Percentiles rank a stretch among this genome's conserved stretches.
These are phyloP conservation scores for Plebejus melissa DNA, from an alignment of 2,888 invertebrate species.

Conservation along the genomic window DNA sequence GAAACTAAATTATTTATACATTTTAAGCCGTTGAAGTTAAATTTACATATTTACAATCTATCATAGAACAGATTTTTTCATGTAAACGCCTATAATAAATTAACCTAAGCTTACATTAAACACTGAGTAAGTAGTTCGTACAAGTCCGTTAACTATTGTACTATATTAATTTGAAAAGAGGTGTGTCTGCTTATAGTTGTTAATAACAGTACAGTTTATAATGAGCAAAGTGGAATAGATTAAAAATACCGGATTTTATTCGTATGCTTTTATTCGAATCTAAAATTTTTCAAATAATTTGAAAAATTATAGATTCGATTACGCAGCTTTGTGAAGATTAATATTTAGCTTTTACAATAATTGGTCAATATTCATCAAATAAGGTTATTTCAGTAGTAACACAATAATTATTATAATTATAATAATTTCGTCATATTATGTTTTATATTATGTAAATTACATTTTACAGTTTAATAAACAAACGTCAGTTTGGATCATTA, in stretches of 20 bases:
- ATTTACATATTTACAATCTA: background rate
- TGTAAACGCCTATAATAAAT: background rate
- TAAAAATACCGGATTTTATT: background rate
- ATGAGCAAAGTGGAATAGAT: background rate
- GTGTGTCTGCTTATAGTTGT: background rate
- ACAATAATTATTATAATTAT: background rate
- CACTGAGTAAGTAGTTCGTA: background rate
- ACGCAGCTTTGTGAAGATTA: background rate
- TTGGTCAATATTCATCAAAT: no score
- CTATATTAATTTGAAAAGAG: conserved; percentile 1
- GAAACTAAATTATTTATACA: background rate
- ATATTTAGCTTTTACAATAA: background rate
- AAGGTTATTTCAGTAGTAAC: no score
- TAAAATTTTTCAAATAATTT: background rate
- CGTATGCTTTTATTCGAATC: background rate
- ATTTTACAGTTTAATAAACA: conserved; percentile 4
- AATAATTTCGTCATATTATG: background rate
- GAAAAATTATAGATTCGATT: no score
- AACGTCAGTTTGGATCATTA: background rate
- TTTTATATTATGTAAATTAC: background rate
- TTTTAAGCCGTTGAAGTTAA: conserved; percentile 1
- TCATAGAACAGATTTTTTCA: background rate
- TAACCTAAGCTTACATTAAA: background rate
- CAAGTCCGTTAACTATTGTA: background rate
- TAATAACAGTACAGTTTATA: background rate